Conservation (phyloP, 2,797 vertebrate genomes). For the Lacerta agilis region DNA sequence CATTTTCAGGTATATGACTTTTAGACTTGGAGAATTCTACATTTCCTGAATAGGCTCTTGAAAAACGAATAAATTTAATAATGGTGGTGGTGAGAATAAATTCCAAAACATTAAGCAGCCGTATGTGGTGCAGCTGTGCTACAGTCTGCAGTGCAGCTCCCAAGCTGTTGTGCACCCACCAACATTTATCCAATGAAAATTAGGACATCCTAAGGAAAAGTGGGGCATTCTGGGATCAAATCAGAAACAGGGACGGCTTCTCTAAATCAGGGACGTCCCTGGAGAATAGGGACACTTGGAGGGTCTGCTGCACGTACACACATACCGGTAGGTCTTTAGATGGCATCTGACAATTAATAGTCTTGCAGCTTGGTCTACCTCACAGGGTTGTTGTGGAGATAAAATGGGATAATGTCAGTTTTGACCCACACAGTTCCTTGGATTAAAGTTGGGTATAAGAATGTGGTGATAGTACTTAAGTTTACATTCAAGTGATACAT, state of each 20-base stretch:
- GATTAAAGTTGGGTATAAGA: not conserved
- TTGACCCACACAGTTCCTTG: not conserved
- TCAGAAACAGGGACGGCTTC: too few species aligned
- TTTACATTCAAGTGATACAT: slow-evolving; percentile 12
- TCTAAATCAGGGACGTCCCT: too few species aligned
- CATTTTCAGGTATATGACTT: not conserved
- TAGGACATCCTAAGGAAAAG: too few species aligned
- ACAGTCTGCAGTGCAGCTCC: not conserved
- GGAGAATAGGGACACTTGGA: too few species aligned
- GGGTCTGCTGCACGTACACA: not conserved
- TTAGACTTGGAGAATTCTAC: not conserved
- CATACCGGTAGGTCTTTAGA: not conserved
- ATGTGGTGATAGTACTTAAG: not conserved
- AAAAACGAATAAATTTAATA: not conserved
- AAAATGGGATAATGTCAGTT: not conserved
- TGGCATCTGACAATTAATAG: not conserved
- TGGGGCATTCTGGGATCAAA: too few species aligned
- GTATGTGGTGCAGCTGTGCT: not conserved
- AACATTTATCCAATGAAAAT: too few species aligned
- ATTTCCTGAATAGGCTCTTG: not conserved
- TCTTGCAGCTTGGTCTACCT: not conserved
- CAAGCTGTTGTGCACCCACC: not conserved
- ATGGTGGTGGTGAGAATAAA: not conserved
- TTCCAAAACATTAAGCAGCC: not conserved
- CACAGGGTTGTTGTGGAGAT: not conserved